Evolutionary conservation across 2,797 vertebrate species (phyloP).

Genomic region (Harpagifer antarcticus): DNA sequence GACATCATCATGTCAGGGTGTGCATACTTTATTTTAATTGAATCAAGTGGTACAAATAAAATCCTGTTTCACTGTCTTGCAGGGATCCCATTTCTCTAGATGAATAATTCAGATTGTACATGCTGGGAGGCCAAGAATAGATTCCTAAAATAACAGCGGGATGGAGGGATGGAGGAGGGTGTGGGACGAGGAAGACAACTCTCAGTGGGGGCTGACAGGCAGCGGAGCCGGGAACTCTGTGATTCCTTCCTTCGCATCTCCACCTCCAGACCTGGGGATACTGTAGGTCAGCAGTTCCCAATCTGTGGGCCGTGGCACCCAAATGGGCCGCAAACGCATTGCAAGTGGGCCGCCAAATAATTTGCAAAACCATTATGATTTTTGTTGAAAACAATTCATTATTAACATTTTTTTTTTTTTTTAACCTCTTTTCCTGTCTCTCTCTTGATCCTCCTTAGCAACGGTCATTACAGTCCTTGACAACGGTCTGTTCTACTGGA

Average conservation of each 20-base stretch:
- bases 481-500: too few relatives aligned
- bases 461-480: too few relatives aligned
- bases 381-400: too few relatives aligned
- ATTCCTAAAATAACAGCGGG: conserved; percentile 76
- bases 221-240: conserved; percentile 46
- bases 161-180: conserved; percentile 35
- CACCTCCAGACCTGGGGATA: conserved; percentile 44
- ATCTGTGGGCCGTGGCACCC: too few relatives aligned
- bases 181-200: conserved; percentile 42
- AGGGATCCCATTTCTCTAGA: conserved; percentile 76
- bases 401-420: too few relatives aligned
- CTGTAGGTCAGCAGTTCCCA: too few relatives aligned
- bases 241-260: conserved; percentile 42
- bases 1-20: conserved; percentile 45
- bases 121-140: conserved; percentile 74
- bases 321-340: too few relatives aligned
- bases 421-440: too few relatives aligned
- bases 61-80: conserved; percentile 63
- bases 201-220: conserved; percentile 58
- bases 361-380: too few relatives aligned
- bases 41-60: conserved; percentile 74
- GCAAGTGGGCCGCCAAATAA: too few relatives aligned
- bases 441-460: too few relatives aligned
- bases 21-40: conserved; percentile 71
- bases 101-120: conserved; percentile 82